These are phyloP conservation scores for Aporophyla lueneburgensis DNA, from an alignment of 2,888 invertebrate species.

Conservation along the genomic window DNA sequence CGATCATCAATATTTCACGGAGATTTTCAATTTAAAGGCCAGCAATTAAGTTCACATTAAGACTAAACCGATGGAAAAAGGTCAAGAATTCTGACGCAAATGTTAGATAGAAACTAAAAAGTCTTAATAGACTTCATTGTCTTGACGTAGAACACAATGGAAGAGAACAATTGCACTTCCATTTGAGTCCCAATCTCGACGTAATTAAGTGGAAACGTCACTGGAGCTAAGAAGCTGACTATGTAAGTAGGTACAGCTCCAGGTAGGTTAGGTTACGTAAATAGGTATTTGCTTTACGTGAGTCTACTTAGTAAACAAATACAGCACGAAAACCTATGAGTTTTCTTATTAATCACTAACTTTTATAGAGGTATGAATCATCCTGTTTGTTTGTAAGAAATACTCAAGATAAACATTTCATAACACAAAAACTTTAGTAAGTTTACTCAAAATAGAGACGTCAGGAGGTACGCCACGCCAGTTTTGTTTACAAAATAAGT, in stretches of 20 bases:
- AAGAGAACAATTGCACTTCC: slow-evolving; percentile 20
- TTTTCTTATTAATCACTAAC: not conserved
- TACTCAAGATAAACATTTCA: not conserved
- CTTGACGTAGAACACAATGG: slow-evolving; percentile 33
- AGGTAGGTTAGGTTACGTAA: not conserved
- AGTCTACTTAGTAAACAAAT: not conserved
- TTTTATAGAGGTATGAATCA: not conserved
- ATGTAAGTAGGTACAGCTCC: not conserved
- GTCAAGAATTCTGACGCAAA: slow-evolving; percentile 8
- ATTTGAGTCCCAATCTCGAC: slow-evolving; percentile 35
- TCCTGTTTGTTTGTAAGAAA: not conserved
- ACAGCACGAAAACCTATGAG: not conserved
- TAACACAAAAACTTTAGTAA: not conserved
- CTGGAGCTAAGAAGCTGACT: slow-evolving; percentile 23
- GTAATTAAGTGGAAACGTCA: slow-evolving; percentile 49
- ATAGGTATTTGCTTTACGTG: not conserved
- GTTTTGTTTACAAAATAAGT: slow-evolving; percentile 2
- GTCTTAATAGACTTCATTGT: slow-evolving; percentile 23
- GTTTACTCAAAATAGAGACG: not conserved
- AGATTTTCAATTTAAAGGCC: not conserved
- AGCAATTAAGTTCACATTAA: slow-evolving; percentile 13
- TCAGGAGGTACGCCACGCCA: too few relatives aligned
- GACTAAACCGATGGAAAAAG: slow-evolving; percentile 9
- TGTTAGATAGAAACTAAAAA: slow-evolving; percentile 24
- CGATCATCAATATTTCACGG: not conserved